Evolutionary conservation across 2,113 vertebrate genomes (phyloP).

Genomic region (Morone saxatilis): DNA sequence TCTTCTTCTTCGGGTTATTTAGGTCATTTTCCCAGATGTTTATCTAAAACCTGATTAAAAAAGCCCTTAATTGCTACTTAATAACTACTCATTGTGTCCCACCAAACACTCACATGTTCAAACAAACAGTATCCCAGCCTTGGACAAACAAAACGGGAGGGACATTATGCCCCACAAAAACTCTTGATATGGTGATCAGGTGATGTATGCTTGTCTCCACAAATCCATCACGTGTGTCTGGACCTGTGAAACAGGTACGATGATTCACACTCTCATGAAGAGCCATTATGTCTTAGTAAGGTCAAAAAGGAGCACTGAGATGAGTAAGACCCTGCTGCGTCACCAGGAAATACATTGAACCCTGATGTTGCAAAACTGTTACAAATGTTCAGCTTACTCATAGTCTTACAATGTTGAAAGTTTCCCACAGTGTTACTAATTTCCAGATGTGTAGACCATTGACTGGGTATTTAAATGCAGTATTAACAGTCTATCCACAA

Average conservation of each 20-base stretch:
- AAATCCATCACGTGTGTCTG: background rate
- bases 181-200: background rate
- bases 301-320: slow-evolving; percentile 27
- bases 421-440: background rate
- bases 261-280: slow-evolving; percentile 60
- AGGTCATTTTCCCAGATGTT: background rate
- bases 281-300: slow-evolving; percentile 61
- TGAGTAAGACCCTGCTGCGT: slow-evolving; percentile 53
- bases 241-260: slow-evolving; percentile 39
- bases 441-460: too few relatives aligned
- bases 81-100: background rate
- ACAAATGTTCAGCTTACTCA: slow-evolving; percentile 21
- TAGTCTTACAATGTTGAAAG: background rate
- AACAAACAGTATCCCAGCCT: background rate
- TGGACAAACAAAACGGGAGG: background rate
- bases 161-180: background rate
- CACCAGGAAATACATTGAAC: slow-evolving; percentile 52
- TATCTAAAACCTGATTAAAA: background rate
- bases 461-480: too few relatives aligned
- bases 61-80: background rate
- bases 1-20: background rate
- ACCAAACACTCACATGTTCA: background rate
- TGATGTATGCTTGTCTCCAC: background rate
- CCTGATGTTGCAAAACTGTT: slow-evolving; percentile 44
- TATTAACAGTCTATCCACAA: too few relatives aligned